These are phyloP conservation scores for Ceyx melanurus DNA, from an alignment of 2,113 vertebrate genomes.

Conservation along the genomic window DNA sequence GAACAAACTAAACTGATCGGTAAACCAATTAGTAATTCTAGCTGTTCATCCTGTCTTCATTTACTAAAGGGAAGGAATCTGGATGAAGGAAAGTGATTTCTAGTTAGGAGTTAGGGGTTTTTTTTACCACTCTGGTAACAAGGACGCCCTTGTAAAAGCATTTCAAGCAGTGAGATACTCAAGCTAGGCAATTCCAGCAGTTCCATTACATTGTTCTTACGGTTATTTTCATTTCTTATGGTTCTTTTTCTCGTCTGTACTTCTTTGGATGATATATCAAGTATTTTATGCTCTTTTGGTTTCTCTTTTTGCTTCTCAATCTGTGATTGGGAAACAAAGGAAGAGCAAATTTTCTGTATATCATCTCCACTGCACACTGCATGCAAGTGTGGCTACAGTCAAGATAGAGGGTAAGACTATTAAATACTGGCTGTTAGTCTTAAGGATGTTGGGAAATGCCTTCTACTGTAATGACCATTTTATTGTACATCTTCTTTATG, in stretches of 20 bases:
- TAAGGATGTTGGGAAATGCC: background rate
- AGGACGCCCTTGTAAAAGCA: conserved; percentile 25
- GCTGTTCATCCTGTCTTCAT: conserved; percentile 87
- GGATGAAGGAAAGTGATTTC: conserved; percentile 63
- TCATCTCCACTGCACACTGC: background rate
- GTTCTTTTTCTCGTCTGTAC: background rate
- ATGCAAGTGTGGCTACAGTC: background rate
- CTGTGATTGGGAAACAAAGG: background rate
- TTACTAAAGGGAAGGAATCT: conserved; percentile 73
- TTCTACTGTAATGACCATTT: background rate
- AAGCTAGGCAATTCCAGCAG: background rate
- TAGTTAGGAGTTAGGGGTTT: conserved; percentile 47
- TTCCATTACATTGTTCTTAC: background rate
- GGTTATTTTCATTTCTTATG: background rate
- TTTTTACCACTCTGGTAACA: background rate
- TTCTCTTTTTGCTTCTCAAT: background rate
- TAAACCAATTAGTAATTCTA: conserved; percentile 99
- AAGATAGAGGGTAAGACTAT: background rate
- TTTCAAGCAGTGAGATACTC: background rate
- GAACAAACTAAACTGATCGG: conserved; percentile 99
- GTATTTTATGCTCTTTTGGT: background rate
- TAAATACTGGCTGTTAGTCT: background rate
- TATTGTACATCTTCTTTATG: background rate
- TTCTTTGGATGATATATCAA: background rate
- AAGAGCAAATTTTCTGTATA: background rate